A percentile compares a stretch with the other conserved stretches of the same genome.
Evolutionary conservation across 1,140 invertebrate species (phyloP).

Genomic region (Oncopodura yosiiana): DNA sequence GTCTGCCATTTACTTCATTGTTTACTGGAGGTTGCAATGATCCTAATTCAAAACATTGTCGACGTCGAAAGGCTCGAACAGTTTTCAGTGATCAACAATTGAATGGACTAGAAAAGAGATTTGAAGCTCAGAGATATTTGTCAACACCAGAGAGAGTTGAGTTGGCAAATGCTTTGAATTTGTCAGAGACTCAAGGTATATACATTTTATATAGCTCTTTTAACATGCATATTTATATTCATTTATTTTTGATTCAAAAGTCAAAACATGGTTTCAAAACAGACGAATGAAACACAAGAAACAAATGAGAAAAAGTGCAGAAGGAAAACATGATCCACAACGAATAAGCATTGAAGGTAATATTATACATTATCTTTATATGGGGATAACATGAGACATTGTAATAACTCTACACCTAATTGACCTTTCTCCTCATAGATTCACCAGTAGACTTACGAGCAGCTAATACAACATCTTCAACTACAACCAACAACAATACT

Average conservation of each 20-base stretch:
- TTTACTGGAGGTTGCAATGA: constrained; percentile 54
- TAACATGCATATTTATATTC: not conserved
- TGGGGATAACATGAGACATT: not conserved
- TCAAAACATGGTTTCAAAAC: constrained; percentile 98
- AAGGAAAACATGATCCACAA: constrained; percentile 39
- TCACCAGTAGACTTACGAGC: no score
- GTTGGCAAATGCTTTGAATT: constrained; percentile 75
- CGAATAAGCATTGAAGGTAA: not conserved
- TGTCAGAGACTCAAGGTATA: constrained; percentile 86
- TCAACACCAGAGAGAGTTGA: constrained; percentile 94
- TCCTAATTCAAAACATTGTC: constrained; percentile 67
- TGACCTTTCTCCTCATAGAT: no score
- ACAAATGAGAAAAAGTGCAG: constrained; percentile 63
- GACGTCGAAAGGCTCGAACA: constrained; percentile 85
- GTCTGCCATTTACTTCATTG: constrained; percentile 58
- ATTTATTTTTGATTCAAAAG: constrained; percentile 43
- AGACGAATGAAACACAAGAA: constrained; percentile 96
- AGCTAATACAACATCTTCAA: no score
- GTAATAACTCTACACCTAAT: no score
- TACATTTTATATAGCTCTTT: not conserved
- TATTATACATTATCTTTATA: not conserved
- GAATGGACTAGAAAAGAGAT: constrained; percentile 86
- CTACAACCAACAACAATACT: no score
- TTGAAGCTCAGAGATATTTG: constrained; percentile 90
- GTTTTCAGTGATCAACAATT: constrained; percentile 96